These are phyloP conservation scores for Sclerurus mexicanus DNA, from an alignment of 2,113 vertebrate species.

Conservation along the genomic window DNA sequence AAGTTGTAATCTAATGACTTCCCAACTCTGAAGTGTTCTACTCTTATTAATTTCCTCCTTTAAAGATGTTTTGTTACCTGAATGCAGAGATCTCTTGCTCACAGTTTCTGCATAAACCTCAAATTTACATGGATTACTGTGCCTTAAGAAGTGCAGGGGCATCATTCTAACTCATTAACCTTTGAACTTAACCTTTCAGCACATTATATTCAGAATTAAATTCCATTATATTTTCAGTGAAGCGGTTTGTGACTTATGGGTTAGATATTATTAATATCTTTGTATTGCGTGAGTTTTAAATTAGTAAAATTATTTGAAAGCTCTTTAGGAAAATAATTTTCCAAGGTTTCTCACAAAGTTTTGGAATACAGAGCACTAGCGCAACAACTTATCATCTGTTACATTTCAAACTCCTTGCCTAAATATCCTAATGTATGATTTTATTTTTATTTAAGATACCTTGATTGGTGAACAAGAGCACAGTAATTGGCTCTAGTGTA, in stretches of 20 bases:
- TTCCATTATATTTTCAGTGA: background rate
- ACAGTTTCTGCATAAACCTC: background rate
- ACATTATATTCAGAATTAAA: background rate
- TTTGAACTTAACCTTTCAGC: background rate
- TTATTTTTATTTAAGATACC: background rate
- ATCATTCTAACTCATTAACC: background rate
- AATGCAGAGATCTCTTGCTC: background rate
- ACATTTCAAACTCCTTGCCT: background rate
- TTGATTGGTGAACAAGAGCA: background rate
- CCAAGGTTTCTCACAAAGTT: background rate
- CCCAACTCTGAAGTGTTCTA: background rate
- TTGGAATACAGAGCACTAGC: background rate
- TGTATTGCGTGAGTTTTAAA: background rate
- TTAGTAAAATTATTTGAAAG: background rate
- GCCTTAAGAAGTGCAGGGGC: background rate
- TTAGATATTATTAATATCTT: background rate
- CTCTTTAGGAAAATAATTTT: background rate
- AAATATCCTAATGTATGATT: background rate
- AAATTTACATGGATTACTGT: background rate
- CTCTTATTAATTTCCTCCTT: background rate
- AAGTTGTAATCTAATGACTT: background rate
- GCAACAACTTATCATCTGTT: background rate
- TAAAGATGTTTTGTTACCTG: background rate
- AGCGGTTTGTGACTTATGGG: background rate
- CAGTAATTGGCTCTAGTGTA: background rate